Evolutionary conservation across 2,888 invertebrate species (phyloP).

Genomic region (Epinotia demarniana): DNA sequence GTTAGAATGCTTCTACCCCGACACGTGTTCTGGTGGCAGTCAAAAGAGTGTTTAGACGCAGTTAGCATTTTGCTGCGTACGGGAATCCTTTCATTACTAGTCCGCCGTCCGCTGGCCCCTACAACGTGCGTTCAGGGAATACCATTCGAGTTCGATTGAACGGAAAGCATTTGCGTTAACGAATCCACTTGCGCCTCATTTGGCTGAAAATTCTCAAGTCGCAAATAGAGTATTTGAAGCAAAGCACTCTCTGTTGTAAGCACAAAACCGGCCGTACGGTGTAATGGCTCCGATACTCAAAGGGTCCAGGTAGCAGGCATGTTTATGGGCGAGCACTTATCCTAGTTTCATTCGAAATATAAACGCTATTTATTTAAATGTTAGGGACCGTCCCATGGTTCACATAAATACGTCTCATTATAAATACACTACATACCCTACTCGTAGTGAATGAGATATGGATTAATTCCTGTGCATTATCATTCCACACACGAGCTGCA

Average conservation of each 20-base stretch:
- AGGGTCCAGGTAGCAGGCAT: conserved; percentile 27
- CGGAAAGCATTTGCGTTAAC: conserved; percentile 62
- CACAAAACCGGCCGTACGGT: conserved; percentile 49
- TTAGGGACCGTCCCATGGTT: conserved; percentile 12
- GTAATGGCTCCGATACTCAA: conserved; percentile 24
- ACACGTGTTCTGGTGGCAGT: not conserved
- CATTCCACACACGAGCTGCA: not conserved
- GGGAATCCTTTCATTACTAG: conserved; percentile 45
- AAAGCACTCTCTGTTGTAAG: conserved; percentile 46
- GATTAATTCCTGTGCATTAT: not conserved
- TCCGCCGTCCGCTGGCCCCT: conserved; percentile 31
- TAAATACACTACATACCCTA: not conserved
- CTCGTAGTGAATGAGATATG: not conserved
- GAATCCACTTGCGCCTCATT: conserved; percentile 58
- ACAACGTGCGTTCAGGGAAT: conserved; percentile 56
- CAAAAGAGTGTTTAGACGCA: conserved; percentile 22
- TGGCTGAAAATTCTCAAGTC: conserved; percentile 52
- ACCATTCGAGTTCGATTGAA: conserved; percentile 60
- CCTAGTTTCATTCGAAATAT: conserved; percentile 28
- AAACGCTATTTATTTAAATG: conserved; percentile 30
- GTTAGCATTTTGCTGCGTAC: conserved; percentile 34
- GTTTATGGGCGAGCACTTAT: conserved; percentile 34
- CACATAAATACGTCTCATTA: not conserved
- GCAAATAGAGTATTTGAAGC: conserved; percentile 42
- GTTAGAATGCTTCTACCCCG: not conserved